Percentiles rank a stretch among this genome's conserved stretches.
Evolutionary conservation across 2,797 vertebrate species (phyloP).

Genomic region (Poecilia wingei): DNA sequence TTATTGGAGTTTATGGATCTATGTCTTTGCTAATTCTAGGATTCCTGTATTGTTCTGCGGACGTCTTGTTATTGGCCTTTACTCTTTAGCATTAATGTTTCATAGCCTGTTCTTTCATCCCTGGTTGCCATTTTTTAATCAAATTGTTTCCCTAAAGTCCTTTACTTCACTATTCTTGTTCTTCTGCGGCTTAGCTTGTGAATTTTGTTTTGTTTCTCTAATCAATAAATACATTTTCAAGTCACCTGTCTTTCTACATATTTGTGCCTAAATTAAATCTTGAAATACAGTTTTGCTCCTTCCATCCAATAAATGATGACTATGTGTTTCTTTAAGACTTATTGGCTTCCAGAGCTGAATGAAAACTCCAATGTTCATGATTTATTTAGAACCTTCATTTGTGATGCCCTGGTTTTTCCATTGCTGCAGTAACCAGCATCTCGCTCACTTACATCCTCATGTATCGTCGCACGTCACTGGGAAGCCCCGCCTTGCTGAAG

Average conservation of each 20-base stretch:
- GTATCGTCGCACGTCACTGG: slow-evolving; percentile 92
- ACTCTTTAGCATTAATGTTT: neutral
- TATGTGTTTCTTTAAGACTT: neutral
- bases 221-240: neutral
- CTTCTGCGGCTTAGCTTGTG: neutral
- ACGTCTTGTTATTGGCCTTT: neutral
- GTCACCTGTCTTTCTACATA: neutral
- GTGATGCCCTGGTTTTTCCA: neutral
- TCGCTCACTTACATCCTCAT: slow-evolving; percentile 90
- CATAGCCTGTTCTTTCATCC: neutral
- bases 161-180: neutral
- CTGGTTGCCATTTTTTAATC: neutral
- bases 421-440: neutral
- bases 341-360: neutral
- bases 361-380: neutral
- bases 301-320: neutral
- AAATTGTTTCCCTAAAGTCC: neutral
- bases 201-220: neutral
- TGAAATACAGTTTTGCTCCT: neutral
- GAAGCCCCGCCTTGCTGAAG: slow-evolving; percentile 90
- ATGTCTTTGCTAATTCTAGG: neutral
- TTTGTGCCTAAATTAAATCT: neutral
- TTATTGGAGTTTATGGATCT: neutral
- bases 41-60: neutral
- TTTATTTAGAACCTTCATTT: neutral